Evolutionary conservation across 2,113 vertebrate species (phyloP).

Genomic region (Protomyctophum bolini): DNA sequence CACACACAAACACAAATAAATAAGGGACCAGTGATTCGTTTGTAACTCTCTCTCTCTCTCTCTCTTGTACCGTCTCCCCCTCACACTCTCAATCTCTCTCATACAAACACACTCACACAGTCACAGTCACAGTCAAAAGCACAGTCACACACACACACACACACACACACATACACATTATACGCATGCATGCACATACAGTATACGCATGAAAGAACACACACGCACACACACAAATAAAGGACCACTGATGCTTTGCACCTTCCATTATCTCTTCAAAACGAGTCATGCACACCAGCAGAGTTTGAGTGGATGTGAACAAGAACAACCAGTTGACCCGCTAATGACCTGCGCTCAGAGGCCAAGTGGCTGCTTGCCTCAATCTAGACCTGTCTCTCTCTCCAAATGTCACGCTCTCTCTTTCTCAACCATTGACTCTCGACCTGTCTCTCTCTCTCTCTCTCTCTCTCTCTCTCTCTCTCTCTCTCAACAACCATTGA

Average conservation of each 20-base stretch:
- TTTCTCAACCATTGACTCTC: not conserved
- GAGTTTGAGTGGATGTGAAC: conserved; percentile 13
- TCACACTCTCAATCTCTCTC: not conserved
- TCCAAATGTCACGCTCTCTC: too few relatives aligned
- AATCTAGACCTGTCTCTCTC: not conserved
- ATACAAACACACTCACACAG: too few relatives aligned
- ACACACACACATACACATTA: too few relatives aligned
- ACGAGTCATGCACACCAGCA: not conserved
- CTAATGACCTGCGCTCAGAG: not conserved
- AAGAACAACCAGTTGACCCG: not conserved
- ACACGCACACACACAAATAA: too few relatives aligned
- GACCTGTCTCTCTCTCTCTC: not conserved
- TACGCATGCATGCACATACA: too few relatives aligned
- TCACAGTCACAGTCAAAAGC: too few relatives aligned
- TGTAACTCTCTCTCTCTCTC: not conserved
- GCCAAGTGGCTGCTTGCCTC: not conserved
- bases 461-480: too few relatives aligned
- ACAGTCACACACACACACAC: too few relatives aligned
- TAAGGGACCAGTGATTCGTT: too few relatives aligned
- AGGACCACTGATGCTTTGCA: not conserved
- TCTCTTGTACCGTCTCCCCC: not conserved
- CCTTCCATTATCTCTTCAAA: not conserved
- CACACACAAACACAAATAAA: too few relatives aligned
- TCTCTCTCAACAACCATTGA: too few relatives aligned
- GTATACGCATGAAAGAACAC: too few relatives aligned